A percentile compares a stretch with the other conserved stretches of the same genome.
phyloP scores from a whole-genome alignment of 1,140 invertebrate species.

The Ditylenchus dipsaci region DNA sequence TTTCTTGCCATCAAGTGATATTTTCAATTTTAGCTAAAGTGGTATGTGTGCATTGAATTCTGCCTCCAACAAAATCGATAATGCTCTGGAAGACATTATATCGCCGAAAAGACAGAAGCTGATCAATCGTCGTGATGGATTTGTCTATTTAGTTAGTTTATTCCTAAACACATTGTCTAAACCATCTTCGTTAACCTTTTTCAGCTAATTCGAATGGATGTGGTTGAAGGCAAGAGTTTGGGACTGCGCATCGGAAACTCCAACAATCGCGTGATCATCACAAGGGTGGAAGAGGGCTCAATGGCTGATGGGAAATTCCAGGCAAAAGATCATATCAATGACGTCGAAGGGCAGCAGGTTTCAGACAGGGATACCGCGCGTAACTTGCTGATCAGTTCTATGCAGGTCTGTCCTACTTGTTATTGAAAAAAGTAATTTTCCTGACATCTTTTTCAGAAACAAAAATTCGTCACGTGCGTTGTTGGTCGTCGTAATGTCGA shows the following conservation, averaged over 20 bases:
- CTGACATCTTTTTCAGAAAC: not conserved
- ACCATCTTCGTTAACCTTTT: not conserved
- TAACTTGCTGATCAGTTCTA: constrained; percentile 34
- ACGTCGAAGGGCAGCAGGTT: constrained; percentile 45
- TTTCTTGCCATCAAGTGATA: too few species aligned
- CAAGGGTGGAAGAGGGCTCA: constrained; percentile 27
- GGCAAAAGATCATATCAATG: constrained; percentile 47
- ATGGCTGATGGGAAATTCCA: constrained; percentile 24
- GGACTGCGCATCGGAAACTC: constrained; percentile 49
- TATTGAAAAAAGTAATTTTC: too few species aligned
- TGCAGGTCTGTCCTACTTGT: too few species aligned
- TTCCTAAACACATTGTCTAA: not conserved
- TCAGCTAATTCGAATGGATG: constrained; percentile 44
- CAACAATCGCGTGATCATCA: constrained; percentile 45
- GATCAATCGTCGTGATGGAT: constrained; percentile 49
- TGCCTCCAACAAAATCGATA: too few species aligned
- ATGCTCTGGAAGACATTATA: constrained; percentile 13
- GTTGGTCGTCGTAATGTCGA: not conserved
- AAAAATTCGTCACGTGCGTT: not conserved
- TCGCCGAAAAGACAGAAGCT: constrained; percentile 45
- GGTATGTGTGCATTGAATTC: too few species aligned
- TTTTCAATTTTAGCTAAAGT: too few species aligned
- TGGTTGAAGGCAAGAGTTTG: constrained; percentile 44
- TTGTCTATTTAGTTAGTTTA: constrained; percentile 28
- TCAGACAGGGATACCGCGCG: constrained; percentile 53